These are phyloP conservation scores for Zaprionus africanus DNA, from an alignment of 1,140 invertebrate genomes.

Conservation along the genomic window DNA sequence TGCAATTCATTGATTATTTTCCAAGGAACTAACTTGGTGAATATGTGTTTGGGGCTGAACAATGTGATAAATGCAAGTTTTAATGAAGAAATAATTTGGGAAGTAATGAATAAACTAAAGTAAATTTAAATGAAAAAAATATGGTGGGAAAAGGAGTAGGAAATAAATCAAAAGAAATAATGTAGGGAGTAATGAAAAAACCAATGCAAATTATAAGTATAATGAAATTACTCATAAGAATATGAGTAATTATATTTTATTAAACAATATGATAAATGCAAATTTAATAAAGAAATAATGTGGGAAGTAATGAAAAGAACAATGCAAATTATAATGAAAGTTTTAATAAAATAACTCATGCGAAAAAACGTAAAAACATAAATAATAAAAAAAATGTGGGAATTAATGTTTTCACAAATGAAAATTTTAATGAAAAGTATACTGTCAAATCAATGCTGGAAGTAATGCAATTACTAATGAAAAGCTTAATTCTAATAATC, in stretches of 20 bases:
- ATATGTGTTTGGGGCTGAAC: background rate
- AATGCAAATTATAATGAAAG: slow-evolving; percentile 5
- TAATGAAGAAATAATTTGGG: background rate
- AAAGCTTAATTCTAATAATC: background rate
- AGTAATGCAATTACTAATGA: background rate
- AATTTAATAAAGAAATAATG: background rate
- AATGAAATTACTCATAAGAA: background rate
- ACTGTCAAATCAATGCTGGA: background rate
- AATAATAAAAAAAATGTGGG: background rate
- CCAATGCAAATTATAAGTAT: background rate
- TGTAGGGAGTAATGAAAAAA: background rate
- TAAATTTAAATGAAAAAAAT: background rate
- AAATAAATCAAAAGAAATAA: no score
- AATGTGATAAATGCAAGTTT: background rate
- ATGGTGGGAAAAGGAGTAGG: no score
- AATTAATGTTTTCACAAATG: background rate
- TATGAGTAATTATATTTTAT: background rate
- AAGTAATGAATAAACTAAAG: background rate
- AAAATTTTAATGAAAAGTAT: background rate
- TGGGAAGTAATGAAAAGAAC: background rate
- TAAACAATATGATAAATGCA: no score
- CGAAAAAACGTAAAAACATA: background rate
- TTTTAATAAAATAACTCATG: background rate
- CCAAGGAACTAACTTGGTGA: background rate
- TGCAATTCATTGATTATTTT: slow-evolving; percentile 9